A percentile compares a stretch with the other conserved stretches of the same genome.
phyloP scores from a whole-genome alignment of 2,797 vertebrate genomes.

The Ataeniobius toweri region DNA sequence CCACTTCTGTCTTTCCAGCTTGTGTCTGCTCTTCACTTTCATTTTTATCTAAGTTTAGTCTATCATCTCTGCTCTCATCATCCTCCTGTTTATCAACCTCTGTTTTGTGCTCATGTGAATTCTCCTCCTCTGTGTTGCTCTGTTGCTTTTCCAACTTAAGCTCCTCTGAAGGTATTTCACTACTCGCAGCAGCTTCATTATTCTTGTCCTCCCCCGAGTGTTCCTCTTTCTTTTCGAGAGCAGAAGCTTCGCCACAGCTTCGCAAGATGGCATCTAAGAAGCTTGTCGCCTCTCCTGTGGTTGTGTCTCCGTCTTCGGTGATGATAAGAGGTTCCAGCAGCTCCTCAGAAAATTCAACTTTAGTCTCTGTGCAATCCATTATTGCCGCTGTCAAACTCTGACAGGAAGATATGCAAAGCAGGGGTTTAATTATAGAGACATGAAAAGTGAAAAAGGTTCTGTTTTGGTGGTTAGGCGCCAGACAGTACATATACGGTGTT shows the following conservation, averaged over 20 bases:
- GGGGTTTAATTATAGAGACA: neutral
- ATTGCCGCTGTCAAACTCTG: constrained; percentile 44
- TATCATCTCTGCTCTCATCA: constrained; percentile 28
- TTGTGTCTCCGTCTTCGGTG: constrained; percentile 68
- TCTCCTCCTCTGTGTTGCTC: neutral
- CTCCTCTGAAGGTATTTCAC: constrained; percentile 13
- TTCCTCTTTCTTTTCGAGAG: constrained; percentile 44
- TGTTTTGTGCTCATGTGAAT: neutral
- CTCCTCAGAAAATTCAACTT: constrained; percentile 64
- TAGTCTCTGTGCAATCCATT: constrained; percentile 50
- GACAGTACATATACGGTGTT: neutral
- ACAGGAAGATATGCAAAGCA: constrained; percentile 26
- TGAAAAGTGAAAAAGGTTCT: constrained; percentile 7
- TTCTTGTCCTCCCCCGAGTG: constrained; percentile 21
- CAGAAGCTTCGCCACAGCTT: constrained; percentile 12
- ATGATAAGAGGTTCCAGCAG: constrained; percentile 70
- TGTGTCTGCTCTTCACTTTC: constrained; percentile 11
- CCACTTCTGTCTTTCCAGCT: constrained; percentile 18
- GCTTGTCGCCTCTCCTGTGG: constrained; percentile 1
- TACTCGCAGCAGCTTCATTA: neutral
- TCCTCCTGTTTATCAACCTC: constrained; percentile 21
- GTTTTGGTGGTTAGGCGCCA: neutral
- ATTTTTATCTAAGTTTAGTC: constrained; percentile 28
- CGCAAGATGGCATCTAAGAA: neutral
- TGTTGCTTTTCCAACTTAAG: constrained; percentile 13